Percentiles rank a stretch among this genome's conserved stretches.
phyloP scores from a whole-genome alignment of 2,797 vertebrate genomes.

The Pseudomugil tenellus region DNA sequence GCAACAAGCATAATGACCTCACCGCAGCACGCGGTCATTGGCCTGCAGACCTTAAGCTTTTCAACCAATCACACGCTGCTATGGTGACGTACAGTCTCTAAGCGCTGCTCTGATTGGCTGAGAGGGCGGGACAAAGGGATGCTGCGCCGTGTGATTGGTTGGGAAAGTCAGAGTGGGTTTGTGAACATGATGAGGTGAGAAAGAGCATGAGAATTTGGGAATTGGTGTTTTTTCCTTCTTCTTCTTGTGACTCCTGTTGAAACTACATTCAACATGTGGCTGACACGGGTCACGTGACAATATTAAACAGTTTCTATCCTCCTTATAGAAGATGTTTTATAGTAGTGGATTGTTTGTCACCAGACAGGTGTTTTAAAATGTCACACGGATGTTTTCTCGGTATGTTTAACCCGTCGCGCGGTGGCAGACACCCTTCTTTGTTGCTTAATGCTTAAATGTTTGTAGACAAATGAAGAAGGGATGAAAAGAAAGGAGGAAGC shows the following conservation, averaged over 20 bases:
- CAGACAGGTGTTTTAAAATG: constrained; percentile 10
- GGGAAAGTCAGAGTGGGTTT: constrained; percentile 27
- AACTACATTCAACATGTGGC: constrained; percentile 70
- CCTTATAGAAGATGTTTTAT: background rate
- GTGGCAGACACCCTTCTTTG: background rate
- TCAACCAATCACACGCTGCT: constrained; percentile 77
- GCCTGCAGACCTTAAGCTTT: constrained; percentile 62
- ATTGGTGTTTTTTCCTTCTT: constrained; percentile 36
- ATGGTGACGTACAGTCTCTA: constrained; percentile 79
- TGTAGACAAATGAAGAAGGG: constrained; percentile 18
- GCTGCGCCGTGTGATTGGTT: constrained; percentile 78
- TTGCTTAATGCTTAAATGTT: constrained; percentile 1
- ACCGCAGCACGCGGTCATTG: constrained; percentile 81
- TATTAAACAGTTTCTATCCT: background rate
- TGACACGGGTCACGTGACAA: background rate
- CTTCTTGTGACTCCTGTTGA: constrained; percentile 42
- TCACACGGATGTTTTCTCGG: background rate
- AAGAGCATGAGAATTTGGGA: constrained; percentile 48
- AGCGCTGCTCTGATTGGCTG: constrained; percentile 53
- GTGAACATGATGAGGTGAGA: constrained; percentile 15
- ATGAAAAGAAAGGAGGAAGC: constrained; percentile 3
- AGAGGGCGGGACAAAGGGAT: constrained; percentile 69
- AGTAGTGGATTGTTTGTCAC: background rate
- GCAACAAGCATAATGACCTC: constrained; percentile 86
- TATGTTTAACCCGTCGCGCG: background rate